Base-by-base conservation (phyloP, 1,140 invertebrate species). In the Magallana ariakensis region DNA sequence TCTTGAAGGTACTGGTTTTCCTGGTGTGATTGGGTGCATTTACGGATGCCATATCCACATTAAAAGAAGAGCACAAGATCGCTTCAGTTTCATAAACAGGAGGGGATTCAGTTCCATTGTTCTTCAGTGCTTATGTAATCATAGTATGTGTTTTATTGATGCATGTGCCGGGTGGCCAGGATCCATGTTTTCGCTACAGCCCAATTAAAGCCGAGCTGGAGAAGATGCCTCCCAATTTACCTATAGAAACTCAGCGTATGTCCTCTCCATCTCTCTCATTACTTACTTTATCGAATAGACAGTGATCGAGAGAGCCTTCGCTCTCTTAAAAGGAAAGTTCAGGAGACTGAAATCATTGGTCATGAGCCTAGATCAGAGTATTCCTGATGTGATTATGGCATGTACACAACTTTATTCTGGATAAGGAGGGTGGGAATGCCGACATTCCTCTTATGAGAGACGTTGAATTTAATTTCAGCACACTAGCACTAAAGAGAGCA, bases 51-150 rank as follows among this genome's bases (percentile, higher is more conserved):
- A 86, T 62, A 82, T 86, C n/a, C 55, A n/a, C 0, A 66, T 82
- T n/a, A 81, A 60, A 33, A 15, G 22, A 8, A 11, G 54, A 3
- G 13, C 5, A n/a, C 60, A 85, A 0, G 13, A 75, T 55, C 33
- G 33, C n/a, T n/a, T 55, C 53, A 58, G 75, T 8, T 81, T 81
- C 62, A 58, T 86, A 6, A 86, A 86, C 22, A 33, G 85, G 7
- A 81, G 82, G 26, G 57, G 80, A 26, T 86, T 46, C 22, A 57
- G 57, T 26, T 80, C 70, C 57, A 55, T 82, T 16, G n/a, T 62
- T 46, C 33, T 86, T 0, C 92, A 94, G 87, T 89, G 90, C 0
- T 80, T 91, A 2, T 92, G 90, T 85, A 80, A 89, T 83, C 33
- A 88, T 16, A 57, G 88, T 83, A 80, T 92, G 80, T 16, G 82